These are phyloP conservation scores for Ibidorhyncha struthersii DNA, from an alignment of 2,113 vertebrate species.

Conservation along the genomic window DNA sequence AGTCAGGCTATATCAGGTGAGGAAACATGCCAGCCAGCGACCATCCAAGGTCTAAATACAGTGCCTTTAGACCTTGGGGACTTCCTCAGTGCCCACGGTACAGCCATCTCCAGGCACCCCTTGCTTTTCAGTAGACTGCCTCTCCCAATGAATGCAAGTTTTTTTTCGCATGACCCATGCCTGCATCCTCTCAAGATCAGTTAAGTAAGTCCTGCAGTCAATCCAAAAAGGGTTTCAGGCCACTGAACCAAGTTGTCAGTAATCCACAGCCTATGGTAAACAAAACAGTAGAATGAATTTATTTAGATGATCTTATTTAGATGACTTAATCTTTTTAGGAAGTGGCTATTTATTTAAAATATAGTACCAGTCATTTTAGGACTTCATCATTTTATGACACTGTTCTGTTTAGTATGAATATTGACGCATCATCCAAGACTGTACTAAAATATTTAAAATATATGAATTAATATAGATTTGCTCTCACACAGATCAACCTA, in stretches of 20 bases:
- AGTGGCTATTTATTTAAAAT: background rate
- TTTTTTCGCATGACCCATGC: background rate
- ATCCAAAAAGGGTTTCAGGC: background rate
- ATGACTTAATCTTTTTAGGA: background rate
- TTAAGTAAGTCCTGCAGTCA: background rate
- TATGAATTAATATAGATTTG: background rate
- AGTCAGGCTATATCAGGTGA: background rate
- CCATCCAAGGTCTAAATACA: background rate
- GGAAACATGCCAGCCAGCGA: background rate
- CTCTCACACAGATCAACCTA: background rate
- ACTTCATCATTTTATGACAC: background rate
- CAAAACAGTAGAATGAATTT: background rate
- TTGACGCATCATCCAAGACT: background rate
- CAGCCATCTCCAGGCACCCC: background rate
- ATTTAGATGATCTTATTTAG: background rate
- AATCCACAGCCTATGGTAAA: background rate
- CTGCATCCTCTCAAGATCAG: background rate
- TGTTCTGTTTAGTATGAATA: background rate
- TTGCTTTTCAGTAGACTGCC: rapidly evolving
- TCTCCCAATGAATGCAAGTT: background rate
- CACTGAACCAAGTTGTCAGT: background rate
- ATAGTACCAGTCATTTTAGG: background rate
- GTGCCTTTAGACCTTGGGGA: background rate
- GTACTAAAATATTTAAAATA: background rate
- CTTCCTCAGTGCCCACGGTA: background rate